These are phyloP conservation scores for Mus minutoides DNA, from an alignment of 2,797 vertebrate genomes.

Conservation along the genomic window DNA sequence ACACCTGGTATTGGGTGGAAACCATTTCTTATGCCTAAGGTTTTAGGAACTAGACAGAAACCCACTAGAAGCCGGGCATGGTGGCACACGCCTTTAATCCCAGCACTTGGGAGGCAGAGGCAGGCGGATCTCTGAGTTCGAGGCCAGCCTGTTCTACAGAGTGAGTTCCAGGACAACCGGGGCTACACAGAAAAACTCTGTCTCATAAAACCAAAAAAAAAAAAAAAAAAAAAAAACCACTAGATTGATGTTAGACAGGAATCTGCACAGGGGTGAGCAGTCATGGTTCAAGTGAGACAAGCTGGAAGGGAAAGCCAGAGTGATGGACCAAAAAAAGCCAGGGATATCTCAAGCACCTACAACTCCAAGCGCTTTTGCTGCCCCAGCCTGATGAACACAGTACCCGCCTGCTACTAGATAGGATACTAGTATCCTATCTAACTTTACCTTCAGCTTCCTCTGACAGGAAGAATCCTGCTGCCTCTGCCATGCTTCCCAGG, in stretches of 20 bases:
- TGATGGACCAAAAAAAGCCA: not conserved
- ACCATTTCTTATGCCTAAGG: not conserved
- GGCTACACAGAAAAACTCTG: too few relatives aligned
- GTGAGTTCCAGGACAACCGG: too few relatives aligned
- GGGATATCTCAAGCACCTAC: not conserved
- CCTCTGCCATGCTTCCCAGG: not conserved
- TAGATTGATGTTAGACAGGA: not conserved
- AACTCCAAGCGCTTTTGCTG: not conserved
- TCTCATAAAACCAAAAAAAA: too few relatives aligned
- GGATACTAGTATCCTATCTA: not conserved
- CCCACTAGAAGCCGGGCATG: too few relatives aligned
- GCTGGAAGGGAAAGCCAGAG: not conserved
- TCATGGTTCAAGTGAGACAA: not conserved
- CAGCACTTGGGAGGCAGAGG: too few relatives aligned
- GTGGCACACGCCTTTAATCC: too few relatives aligned
- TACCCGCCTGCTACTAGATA: not conserved
- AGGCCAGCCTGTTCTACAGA: too few relatives aligned
- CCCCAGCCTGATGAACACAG: fast-evolving
- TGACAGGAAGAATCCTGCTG: not conserved
- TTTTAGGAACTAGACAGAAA: not conserved
- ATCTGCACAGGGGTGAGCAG: not conserved
- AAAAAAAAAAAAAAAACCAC: too few relatives aligned
- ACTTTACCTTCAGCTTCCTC: slow-evolving; percentile 40
- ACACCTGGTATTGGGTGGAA: not conserved
- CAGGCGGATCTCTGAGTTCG: too few relatives aligned